Evolutionary conservation across 2,113 vertebrate genomes (phyloP).

Genomic region (Alces alces): DNA sequence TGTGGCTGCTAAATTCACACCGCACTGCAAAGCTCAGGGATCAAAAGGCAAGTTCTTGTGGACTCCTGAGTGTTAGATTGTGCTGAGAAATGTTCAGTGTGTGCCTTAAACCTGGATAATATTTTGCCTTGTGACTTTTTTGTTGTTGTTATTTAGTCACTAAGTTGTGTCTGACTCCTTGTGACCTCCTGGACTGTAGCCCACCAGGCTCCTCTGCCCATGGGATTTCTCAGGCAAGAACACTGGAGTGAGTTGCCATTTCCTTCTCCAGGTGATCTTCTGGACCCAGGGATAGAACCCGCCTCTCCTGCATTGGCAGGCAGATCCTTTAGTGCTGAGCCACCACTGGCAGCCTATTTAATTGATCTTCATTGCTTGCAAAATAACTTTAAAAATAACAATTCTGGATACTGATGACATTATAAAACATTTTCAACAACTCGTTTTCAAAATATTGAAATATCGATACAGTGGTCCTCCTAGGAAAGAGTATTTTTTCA

Average conservation of each 20-base stretch:
- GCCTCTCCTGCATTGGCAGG: background rate
- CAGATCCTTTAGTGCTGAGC: background rate
- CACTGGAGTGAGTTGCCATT: background rate
- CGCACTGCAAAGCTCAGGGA: background rate
- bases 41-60: background rate
- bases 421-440: background rate
- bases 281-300: background rate
- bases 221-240: background rate
- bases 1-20: background rate
- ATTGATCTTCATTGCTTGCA: background rate
- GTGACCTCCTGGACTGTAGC: background rate
- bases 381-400: background rate
- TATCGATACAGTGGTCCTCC: background rate
- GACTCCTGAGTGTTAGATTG: background rate
- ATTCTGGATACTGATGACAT: background rate
- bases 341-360: background rate
- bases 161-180: background rate
- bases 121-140: background rate
- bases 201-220: background rate
- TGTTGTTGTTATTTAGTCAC: background rate
- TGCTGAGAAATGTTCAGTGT: background rate
- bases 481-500: background rate
- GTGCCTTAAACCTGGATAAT: background rate
- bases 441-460: constrained; percentile 9
- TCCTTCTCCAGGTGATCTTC: background rate